Evolutionary conservation across 92 coral and sea anemone genomes (phyloP).

Genomic region (Muricea muricata): DNA sequence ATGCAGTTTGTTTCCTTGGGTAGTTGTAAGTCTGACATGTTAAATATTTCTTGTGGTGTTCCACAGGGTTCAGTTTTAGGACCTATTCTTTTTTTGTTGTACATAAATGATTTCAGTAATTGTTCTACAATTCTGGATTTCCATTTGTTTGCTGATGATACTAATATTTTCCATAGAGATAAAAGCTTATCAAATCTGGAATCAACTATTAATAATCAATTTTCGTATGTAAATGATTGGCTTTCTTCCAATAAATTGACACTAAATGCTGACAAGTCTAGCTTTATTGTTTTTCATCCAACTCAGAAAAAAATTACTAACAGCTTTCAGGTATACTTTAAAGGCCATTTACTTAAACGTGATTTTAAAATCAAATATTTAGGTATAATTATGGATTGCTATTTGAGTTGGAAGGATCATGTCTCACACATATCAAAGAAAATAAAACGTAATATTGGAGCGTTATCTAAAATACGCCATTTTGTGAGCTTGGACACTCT

Average conservation of each 20-base stretch:
- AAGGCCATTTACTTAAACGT: too few species aligned
- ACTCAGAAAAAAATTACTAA: too few species aligned
- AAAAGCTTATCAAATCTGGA: constrained; percentile 31
- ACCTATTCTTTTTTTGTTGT: constrained; percentile 22
- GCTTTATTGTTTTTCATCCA: constrained; percentile 32
- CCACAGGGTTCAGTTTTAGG: constrained; percentile 42
- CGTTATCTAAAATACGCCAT: not conserved
- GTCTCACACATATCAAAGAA: not conserved
- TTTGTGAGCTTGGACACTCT: too few species aligned
- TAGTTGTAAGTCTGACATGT: too few species aligned
- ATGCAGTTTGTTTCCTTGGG: too few species aligned
- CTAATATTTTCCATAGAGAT: constrained; percentile 16
- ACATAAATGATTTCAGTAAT: constrained; percentile 19
- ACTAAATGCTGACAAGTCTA: constrained; percentile 54
- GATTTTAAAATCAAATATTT: not conserved
- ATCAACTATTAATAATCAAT: constrained; percentile 41
- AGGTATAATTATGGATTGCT: not conserved
- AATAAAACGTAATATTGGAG: not conserved
- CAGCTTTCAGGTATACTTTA: too few species aligned
- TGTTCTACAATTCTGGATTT: constrained; percentile 2
- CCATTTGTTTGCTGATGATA: constrained; percentile 35
- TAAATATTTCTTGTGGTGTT: too few species aligned
- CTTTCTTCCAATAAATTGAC: constrained; percentile 60
- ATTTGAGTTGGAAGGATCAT: not conserved
- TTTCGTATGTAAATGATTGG: constrained; percentile 53